Evolutionary conservation across 2,797 vertebrate genomes (phyloP).

Genomic region (Acanthis flammea): DNA sequence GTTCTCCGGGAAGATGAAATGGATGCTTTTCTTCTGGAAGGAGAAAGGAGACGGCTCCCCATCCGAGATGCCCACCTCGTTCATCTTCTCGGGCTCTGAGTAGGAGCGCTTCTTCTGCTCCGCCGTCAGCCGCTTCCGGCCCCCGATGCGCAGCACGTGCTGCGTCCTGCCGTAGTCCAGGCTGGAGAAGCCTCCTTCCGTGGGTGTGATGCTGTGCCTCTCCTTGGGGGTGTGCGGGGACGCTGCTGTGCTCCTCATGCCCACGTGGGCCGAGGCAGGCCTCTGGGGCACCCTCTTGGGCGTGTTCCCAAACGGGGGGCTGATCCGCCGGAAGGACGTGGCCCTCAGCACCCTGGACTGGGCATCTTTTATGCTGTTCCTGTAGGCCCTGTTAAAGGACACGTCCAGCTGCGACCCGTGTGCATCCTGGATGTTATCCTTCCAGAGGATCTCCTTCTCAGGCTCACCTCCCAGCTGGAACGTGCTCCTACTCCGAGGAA

Average conservation of each 20-base stretch:
- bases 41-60: slow-evolving; percentile 57
- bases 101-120: slow-evolving; percentile 94
- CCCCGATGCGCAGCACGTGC: slow-evolving; percentile 79
- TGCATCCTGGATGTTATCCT: slow-evolving; percentile 66
- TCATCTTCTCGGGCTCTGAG: slow-evolving; percentile 94
- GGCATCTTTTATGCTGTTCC: slow-evolving; percentile 88
- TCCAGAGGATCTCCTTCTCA: slow-evolving; percentile 68
- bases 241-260: background rate
- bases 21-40: slow-evolving; percentile 65
- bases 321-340: slow-evolving; percentile 86
- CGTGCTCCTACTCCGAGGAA: slow-evolving; percentile 86
- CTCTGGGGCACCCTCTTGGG: slow-evolving; percentile 65
- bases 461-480: slow-evolving; percentile 78
- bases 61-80: slow-evolving; percentile 87
- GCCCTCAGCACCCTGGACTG: slow-evolving; percentile 88
- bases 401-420: slow-evolving; percentile 73
- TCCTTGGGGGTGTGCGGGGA: slow-evolving; percentile 89
- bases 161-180: slow-evolving; percentile 51
- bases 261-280: slow-evolving; percentile 79
- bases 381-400: slow-evolving; percentile 80
- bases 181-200: background rate
- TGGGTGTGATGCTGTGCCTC: slow-evolving; percentile 82
- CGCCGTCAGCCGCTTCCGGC: slow-evolving; percentile 82
- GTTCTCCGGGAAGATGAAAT: slow-evolving; percentile 77
- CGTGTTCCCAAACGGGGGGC: slow-evolving; percentile 56